A percentile compares a stretch with the other conserved stretches of the same genome.
Evolutionary conservation across 2,797 vertebrate genomes (phyloP).

Genomic region (Clarias laeviceps): DNA sequence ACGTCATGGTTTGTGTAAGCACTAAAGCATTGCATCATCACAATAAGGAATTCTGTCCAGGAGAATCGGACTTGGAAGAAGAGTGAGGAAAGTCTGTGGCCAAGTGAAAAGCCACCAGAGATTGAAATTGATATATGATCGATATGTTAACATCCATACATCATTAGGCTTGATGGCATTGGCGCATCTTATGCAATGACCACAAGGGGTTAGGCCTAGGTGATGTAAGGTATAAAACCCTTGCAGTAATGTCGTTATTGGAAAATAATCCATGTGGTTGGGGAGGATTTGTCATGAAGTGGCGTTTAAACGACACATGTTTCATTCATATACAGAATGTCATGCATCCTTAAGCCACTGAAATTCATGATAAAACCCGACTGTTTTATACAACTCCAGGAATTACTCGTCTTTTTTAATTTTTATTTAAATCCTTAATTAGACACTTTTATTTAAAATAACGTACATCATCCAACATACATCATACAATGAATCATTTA

Average conservation of each 20-base stretch:
- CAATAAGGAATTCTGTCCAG: slow-evolving; percentile 41
- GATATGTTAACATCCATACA: neutral
- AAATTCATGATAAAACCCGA: neutral
- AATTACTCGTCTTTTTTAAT: neutral
- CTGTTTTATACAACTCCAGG: neutral
- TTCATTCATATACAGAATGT: neutral
- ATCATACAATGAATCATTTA: neutral
- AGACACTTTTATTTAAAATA: neutral
- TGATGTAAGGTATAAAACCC: neutral
- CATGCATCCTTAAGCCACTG: neutral
- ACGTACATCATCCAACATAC: neutral
- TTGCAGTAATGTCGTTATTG: neutral
- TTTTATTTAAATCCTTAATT: neutral
- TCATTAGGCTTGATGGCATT: neutral
- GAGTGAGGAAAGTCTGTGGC: slow-evolving; percentile 17
- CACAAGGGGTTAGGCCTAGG: neutral
- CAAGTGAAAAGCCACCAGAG: slow-evolving; percentile 3
- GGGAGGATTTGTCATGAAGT: neutral
- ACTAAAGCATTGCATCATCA: slow-evolving; percentile 39
- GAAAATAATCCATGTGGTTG: slow-evolving; percentile 1
- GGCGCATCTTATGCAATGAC: neutral
- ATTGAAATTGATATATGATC: neutral
- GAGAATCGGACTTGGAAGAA: slow-evolving; percentile 14
- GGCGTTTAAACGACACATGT: neutral
- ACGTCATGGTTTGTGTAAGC: slow-evolving; percentile 39